These are phyloP conservation scores for Helogale parvula DNA, from an alignment of 2,113 vertebrate species.

Conservation along the genomic window DNA sequence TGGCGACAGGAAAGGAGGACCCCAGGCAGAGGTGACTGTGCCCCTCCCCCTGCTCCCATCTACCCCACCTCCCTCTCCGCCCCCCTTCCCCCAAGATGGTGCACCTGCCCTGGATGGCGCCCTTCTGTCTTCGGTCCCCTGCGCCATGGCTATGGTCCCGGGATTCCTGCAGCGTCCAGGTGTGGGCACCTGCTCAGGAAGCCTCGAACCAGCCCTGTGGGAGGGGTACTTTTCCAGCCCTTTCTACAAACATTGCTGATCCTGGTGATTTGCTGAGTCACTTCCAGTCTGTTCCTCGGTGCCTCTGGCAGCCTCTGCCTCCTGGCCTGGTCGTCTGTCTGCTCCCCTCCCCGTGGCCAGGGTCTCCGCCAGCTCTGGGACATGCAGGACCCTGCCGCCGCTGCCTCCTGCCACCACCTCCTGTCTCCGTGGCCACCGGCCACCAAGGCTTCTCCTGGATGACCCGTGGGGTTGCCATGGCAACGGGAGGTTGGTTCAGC, in stretches of 20 bases:
- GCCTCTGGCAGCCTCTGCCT: not conserved
- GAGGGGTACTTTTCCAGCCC: not conserved
- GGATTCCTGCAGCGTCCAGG: not conserved
- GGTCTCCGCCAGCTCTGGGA: not conserved
- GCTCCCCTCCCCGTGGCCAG: too few relatives aligned
- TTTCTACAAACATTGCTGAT: not conserved
- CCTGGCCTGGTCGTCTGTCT: not conserved
- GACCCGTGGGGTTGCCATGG: not conserved
- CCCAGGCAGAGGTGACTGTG: too few relatives aligned
- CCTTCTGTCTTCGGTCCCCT: not conserved
- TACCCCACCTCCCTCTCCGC: fast-evolving
- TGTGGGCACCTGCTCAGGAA: not conserved
- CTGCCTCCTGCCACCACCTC: not conserved
- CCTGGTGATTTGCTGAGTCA: not conserved
- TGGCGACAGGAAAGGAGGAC: not conserved
- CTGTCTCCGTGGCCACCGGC: not conserved
- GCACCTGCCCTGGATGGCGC: fast-evolving
- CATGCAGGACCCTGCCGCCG: not conserved
- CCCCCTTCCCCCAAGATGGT: not conserved
- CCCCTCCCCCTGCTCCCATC: too few relatives aligned
- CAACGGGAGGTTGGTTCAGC: not conserved
- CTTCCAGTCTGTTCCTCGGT: not conserved
- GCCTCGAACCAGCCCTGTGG: not conserved
- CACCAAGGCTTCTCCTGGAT: not conserved
- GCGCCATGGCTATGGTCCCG: not conserved